These are phyloP conservation scores for Bombyx mori DNA, from an alignment of 1,140 invertebrate genomes.

Conservation along the genomic window ASM3026992v2 NC_085112.1:8781001-8781500, in stretches of 20 bases:
- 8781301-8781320: slow-evolving; percentile 74
- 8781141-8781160: not conserved
- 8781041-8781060: too few relatives aligned
- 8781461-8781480: slow-evolving; percentile 89
- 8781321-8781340: slow-evolving; percentile 92
- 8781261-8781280: slow-evolving; percentile 74
- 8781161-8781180: slow-evolving; percentile 1
- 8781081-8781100: too few relatives aligned
- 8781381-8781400: slow-evolving; percentile 82
- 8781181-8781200: slow-evolving; percentile 78
- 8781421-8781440: slow-evolving; percentile 77
- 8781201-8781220: slow-evolving; percentile 85
- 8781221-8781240: slow-evolving; percentile 79
- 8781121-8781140: not conserved
- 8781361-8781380: slow-evolving; percentile 86
- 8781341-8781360: slow-evolving; percentile 94
- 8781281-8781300: slow-evolving; percentile 71
- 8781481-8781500: slow-evolving; percentile 83
- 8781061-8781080: too few relatives aligned
- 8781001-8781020: too few relatives aligned
- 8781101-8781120: too few relatives aligned
- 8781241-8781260: slow-evolving; percentile 77
- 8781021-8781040: too few relatives aligned
- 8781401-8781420: slow-evolving; percentile 85
- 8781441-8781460: slow-evolving; percentile 88